Evolutionary conservation across 2,113 vertebrate genomes (phyloP).

Genomic region (Hassar affinis): DNA sequence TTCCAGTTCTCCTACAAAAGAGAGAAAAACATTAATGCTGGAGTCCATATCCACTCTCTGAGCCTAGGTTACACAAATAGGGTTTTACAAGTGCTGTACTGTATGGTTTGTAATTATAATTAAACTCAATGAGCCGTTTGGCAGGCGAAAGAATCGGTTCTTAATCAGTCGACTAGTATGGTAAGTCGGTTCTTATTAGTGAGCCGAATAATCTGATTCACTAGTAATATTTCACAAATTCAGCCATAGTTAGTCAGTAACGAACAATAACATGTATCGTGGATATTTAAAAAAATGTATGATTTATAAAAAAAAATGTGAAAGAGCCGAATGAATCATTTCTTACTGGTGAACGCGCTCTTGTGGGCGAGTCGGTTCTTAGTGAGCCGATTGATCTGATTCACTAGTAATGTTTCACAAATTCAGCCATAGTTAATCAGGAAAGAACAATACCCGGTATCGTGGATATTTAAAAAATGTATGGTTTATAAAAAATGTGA

Average conservation of each 20-base stretch:
- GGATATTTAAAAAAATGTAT: background rate
- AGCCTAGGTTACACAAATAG: no score
- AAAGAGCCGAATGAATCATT: background rate
- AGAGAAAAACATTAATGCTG: background rate
- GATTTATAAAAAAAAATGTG: background rate
- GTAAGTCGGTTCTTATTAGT: background rate
- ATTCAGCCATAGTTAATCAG: background rate
- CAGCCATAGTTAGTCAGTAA: background rate
- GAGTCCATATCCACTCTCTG: no score
- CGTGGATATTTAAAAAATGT: background rate
- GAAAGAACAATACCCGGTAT: background rate
- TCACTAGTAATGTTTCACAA: background rate
- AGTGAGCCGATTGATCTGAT: background rate
- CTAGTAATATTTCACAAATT: background rate
- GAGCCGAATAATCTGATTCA: background rate
- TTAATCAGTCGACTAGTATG: background rate
- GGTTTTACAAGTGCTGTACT: background rate
- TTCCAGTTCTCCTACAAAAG: no score
- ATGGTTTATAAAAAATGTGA: background rate
- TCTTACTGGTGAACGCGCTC: background rate
- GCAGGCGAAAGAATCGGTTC: background rate
- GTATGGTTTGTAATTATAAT: background rate
- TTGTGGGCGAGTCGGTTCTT: background rate
- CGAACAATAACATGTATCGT: background rate
- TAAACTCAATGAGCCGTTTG: background rate